phyloP scores from a whole-genome alignment of 2,113 vertebrate species.

The Oncorhynchus clarkii region DNA sequence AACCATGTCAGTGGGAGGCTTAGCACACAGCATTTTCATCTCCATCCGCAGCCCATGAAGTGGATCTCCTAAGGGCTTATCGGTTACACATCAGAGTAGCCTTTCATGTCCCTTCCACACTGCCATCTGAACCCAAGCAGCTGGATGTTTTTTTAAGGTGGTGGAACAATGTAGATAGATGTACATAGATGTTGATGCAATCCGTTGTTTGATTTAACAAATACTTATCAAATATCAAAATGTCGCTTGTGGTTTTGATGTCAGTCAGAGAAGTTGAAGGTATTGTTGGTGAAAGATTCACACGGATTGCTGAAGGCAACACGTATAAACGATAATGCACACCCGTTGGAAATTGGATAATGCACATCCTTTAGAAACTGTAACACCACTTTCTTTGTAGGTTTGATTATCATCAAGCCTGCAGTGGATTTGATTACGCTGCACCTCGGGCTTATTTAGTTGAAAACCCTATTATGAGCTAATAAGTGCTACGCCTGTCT shows the following conservation, averaged over 20 bases:
- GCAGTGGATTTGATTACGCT: background rate
- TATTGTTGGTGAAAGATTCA: no score
- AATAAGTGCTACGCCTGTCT: background rate
- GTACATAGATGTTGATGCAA: background rate
- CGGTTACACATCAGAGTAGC: slow-evolving; percentile 13
- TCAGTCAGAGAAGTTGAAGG: background rate
- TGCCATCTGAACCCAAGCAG: background rate
- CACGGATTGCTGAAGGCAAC: no score
- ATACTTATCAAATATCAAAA: background rate
- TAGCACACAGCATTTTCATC: slow-evolving; percentile 7
- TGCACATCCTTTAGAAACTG: no score
- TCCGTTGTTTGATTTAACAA: background rate
- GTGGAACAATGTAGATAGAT: background rate
- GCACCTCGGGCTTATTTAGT: background rate
- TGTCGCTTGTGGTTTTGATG: background rate
- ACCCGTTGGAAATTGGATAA: no score
- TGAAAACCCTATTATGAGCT: background rate
- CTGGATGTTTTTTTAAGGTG: slow-evolving; percentile 6
- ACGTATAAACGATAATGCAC: no score
- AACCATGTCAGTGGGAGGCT: background rate
- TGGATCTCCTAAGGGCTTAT: slow-evolving; percentile 3
- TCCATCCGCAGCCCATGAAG: background rate
- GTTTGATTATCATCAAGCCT: slow-evolving; percentile 23
- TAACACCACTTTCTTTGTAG: slow-evolving; percentile 10
- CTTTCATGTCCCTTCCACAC: slow-evolving; percentile 26